Evolutionary conservation across 2,888 invertebrate species (phyloP).

Genomic region (Carterocephalus palaemon): DNA sequence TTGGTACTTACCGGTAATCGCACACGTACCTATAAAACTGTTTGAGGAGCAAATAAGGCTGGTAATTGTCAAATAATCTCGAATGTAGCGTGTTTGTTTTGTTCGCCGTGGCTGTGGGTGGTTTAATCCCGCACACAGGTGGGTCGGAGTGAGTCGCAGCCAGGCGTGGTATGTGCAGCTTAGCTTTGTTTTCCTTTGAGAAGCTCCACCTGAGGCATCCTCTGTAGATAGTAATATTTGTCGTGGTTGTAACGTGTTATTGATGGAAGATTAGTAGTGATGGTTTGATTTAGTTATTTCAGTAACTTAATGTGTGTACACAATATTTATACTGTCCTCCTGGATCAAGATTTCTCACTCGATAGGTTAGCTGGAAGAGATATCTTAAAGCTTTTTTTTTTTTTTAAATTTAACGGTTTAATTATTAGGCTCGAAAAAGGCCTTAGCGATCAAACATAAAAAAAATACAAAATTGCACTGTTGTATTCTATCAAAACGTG

Average conservation of each 20-base stretch:
- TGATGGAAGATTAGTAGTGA: background rate
- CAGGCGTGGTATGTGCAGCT: slow-evolving; percentile 39
- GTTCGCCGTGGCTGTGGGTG: slow-evolving; percentile 44
- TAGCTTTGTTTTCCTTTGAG: slow-evolving; percentile 30
- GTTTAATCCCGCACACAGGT: slow-evolving; percentile 44
- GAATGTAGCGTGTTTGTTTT: slow-evolving; percentile 37
- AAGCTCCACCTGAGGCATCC: slow-evolving; percentile 7
- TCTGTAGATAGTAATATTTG: slow-evolving; percentile 5
- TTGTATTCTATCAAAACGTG: too few relatives aligned
- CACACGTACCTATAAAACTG: slow-evolving; percentile 13
- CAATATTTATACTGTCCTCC: too few relatives aligned
- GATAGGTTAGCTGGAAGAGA: too few relatives aligned
- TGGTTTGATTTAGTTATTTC: too few relatives aligned
- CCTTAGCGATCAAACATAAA: too few relatives aligned
- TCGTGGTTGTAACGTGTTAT: background rate
- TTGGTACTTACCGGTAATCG: too few relatives aligned
- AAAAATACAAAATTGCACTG: too few relatives aligned
- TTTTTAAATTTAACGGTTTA: too few relatives aligned
- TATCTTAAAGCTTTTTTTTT: too few relatives aligned
- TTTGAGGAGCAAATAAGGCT: slow-evolving; percentile 34
- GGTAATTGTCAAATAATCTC: slow-evolving; percentile 28
- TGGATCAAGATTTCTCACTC: too few relatives aligned
- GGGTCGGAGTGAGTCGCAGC: slow-evolving; percentile 35
- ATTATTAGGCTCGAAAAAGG: too few relatives aligned
- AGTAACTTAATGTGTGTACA: too few relatives aligned